phyloP scores from a whole-genome alignment of 64 coral and sea anemone species.

The Acropora tenuis region DNA sequence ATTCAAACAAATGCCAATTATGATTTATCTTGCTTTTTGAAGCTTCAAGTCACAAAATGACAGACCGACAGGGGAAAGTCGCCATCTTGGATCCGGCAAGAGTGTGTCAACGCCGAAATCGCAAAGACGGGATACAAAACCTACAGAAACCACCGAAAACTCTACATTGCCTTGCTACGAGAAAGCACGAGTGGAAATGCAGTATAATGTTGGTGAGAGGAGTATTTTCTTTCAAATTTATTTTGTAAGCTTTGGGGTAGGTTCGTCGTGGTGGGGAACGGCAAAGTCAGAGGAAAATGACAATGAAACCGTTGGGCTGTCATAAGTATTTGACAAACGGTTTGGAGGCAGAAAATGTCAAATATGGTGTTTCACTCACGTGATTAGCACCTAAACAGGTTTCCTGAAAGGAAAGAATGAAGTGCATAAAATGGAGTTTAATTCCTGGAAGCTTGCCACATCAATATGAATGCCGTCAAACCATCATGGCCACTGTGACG shows the following conservation, averaged over 20 bases:
- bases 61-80: not conserved
- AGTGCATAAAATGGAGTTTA: too few relatives aligned
- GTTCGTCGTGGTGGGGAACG: not conserved
- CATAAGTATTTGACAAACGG: too few relatives aligned
- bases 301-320: not conserved
- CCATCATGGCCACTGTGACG: too few relatives aligned
- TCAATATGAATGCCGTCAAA: too few relatives aligned
- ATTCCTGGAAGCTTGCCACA: too few relatives aligned
- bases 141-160: conserved; percentile 6
- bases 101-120: conserved; percentile 27
- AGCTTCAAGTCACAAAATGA: conserved; percentile 31
- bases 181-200: conserved; percentile 23
- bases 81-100: conserved; percentile 47
- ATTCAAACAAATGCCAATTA: not conserved
- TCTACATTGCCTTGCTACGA: conserved; percentile 30
- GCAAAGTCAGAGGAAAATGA: not conserved
- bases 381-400: too few relatives aligned
- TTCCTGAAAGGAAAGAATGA: too few relatives aligned
- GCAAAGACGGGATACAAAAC: conserved; percentile 32
- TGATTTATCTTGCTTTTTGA: not conserved
- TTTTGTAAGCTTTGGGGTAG: not conserved
- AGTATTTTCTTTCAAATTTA: not conserved
- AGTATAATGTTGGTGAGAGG: conserved; percentile 14
- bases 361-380: not conserved
- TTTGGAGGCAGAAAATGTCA: not conserved